Conservation (phyloP, 2,113 vertebrate species). For the Gadus chalcogrammus region DNA sequence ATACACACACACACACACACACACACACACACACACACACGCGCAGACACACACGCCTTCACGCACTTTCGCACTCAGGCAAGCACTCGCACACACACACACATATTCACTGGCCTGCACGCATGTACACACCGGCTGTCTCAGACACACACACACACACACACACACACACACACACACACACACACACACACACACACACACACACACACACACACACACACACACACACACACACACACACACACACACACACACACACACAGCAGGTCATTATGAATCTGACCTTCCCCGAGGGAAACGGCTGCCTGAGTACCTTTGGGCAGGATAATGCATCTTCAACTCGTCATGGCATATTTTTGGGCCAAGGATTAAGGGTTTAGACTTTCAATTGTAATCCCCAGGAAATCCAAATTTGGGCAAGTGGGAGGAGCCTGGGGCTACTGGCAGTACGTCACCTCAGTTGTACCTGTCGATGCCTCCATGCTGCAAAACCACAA, state of each 20-base stretch:
- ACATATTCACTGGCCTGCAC: background rate
- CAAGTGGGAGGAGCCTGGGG: no score
- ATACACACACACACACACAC: conserved; percentile 2
- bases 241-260: background rate
- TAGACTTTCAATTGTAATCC: no score
- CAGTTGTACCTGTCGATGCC: no score
- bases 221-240: background rate
- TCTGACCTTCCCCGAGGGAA: no score
- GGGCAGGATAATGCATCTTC: no score
- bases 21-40: background rate
- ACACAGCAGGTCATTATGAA: background rate
- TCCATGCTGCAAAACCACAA: no score
- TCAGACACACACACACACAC: background rate
- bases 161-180: conserved; percentile 1
- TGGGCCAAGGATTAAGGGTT: no score
- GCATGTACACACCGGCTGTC: background rate
- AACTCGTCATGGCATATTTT: no score
- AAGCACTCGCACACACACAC: conserved; percentile 10
- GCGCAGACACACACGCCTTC: conserved; percentile 3
- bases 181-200: background rate
- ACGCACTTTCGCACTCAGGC: background rate
- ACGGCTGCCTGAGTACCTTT: no score
- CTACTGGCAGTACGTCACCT: no score
- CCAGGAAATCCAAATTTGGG: no score
- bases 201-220: background rate